These are phyloP conservation scores for Odontomachus brunneus DNA, from an alignment of 1,140 invertebrate genomes.

Conservation along the genomic window DNA sequence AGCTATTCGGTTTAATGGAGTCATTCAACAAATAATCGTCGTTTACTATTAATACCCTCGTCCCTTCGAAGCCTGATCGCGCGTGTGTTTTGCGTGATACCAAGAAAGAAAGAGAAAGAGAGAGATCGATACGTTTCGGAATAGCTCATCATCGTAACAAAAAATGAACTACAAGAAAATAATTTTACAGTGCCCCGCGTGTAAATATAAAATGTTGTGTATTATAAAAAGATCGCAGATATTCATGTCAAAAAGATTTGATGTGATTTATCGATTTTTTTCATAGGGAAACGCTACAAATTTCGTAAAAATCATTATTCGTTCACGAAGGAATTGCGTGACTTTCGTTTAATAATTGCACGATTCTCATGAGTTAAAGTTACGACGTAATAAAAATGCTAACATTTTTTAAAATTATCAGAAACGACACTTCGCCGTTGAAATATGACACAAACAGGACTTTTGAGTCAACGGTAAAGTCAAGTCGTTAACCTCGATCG, in stretches of 20 bases:
- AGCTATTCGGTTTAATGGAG: conserved; percentile 1
- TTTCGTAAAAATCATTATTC: too few relatives aligned
- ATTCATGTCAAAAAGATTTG: too few relatives aligned
- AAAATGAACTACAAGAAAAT: background rate
- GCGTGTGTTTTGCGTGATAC: too few relatives aligned
- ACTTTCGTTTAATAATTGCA: background rate
- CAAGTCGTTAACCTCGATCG: conserved; percentile 39
- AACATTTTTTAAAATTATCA: conserved; percentile 1
- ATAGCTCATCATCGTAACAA: background rate
- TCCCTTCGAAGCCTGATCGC: background rate
- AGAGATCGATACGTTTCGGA: background rate
- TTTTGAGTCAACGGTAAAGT: conserved; percentile 37
- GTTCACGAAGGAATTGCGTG: too few relatives aligned
- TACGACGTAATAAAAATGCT: background rate
- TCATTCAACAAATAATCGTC: conserved; percentile 3
- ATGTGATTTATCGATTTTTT: too few relatives aligned
- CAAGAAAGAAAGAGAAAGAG: too few relatives aligned
- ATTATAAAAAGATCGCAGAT: too few relatives aligned
- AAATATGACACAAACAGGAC: conserved; percentile 16
- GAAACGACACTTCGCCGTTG: background rate
- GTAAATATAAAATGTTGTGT: too few relatives aligned
- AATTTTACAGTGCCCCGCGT: too few relatives aligned
- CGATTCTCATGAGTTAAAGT: background rate
- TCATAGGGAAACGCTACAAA: too few relatives aligned
- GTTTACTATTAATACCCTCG: background rate